phyloP scores from a whole-genome alignment of 2,888 invertebrate genomes.

The Acrobasis consociella region DNA sequence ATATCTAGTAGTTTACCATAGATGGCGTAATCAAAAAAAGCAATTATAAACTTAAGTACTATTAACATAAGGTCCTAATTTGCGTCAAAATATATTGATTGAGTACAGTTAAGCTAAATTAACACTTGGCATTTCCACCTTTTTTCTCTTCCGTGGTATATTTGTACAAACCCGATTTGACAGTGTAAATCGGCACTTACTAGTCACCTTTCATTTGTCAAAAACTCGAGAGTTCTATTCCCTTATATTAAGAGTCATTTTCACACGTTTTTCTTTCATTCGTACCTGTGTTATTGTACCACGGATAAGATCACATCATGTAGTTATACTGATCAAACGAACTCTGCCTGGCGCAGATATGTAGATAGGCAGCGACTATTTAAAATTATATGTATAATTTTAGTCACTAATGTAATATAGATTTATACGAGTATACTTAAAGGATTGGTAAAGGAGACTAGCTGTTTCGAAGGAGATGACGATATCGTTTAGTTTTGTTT shows the following conservation, averaged over 20 bases:
- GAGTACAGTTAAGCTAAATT: no score
- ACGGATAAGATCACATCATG: background rate
- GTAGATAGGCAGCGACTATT: constrained; percentile 42
- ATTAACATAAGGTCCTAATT: no score
- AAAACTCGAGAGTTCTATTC: no score
- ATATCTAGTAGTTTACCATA: no score
- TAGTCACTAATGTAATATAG: constrained; percentile 25
- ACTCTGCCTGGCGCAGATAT: constrained; percentile 42
- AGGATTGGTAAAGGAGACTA: constrained; percentile 14
- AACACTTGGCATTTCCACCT: no score
- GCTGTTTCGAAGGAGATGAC: constrained; percentile 18
- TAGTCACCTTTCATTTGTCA: no score
- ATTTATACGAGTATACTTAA: constrained; percentile 23
- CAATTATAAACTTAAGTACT: no score
- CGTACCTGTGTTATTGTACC: background rate
- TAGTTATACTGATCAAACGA: constrained; percentile 15
- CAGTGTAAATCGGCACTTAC: no score
- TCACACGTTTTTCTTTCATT: background rate
- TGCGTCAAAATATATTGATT: no score
- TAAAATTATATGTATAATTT: constrained; percentile 33
- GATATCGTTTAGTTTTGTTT: background rate
- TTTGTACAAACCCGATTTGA: no score
- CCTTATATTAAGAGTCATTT: background rate
- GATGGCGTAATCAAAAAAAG: no score
- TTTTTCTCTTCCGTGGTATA: no score